Evolutionary conservation across 2,113 vertebrate species (phyloP).

Genomic region (Myrmecobius fasciatus): DNA sequence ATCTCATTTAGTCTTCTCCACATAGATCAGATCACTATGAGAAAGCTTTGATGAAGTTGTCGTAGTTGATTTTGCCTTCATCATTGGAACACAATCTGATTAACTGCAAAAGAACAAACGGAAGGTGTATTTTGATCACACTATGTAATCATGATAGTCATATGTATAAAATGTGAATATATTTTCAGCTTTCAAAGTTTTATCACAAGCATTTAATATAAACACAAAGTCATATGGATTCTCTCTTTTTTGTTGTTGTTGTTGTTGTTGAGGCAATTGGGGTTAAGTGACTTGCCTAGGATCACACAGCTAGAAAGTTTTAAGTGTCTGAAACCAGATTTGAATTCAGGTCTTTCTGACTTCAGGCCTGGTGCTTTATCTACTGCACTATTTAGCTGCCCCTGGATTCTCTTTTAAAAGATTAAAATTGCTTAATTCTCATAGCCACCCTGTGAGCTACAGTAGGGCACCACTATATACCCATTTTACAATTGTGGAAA

Average conservation of each 20-base stretch:
- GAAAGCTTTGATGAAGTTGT: constrained; percentile 81
- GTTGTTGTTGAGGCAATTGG: too few relatives aligned
- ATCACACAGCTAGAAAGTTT: too few relatives aligned
- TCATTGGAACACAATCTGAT: constrained; percentile 80
- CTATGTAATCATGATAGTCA: not conserved
- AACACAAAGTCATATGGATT: not conserved
- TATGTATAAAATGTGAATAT: not conserved
- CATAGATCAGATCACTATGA: constrained; percentile 65
- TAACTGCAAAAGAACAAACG: constrained; percentile 72
- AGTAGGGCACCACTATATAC: not conserved
- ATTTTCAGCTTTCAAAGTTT: not conserved
- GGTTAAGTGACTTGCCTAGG: too few relatives aligned
- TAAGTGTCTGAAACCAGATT: too few relatives aligned
- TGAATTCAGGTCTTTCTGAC: too few relatives aligned
- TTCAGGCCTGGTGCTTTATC: too few relatives aligned
- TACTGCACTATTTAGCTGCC: too few relatives aligned
- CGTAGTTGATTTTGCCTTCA: constrained; percentile 81
- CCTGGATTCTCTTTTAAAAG: not conserved
- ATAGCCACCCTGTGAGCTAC: not conserved
- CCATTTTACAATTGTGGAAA: not conserved
- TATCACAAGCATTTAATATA: not conserved
- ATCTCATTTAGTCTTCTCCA: not conserved
- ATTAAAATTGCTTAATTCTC: not conserved
- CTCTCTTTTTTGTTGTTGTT: too few relatives aligned
- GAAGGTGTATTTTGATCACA: not conserved